A percentile compares a stretch with the other conserved stretches of the same genome.
Conservation (phyloP, 2,888 invertebrate species). For the Coremacera marginata region DNA sequence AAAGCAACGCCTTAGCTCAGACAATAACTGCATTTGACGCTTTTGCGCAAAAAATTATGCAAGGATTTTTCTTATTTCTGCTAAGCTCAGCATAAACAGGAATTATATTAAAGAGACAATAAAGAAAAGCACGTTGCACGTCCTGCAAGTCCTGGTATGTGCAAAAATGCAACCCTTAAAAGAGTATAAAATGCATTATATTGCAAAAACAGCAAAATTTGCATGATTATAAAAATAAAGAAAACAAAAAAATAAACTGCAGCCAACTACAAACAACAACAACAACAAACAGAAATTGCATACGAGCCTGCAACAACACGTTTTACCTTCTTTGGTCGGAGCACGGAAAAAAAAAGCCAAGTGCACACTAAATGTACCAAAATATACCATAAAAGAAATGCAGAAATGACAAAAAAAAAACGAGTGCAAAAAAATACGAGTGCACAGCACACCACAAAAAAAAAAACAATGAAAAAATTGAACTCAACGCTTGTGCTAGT, state of each 20-base stretch:
- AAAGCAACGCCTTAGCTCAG: neutral
- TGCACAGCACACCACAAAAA: neutral
- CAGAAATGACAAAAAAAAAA: neutral
- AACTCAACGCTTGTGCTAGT: neutral
- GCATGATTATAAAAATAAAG: neutral
- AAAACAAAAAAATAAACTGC: too few species aligned
- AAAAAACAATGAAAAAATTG: neutral
- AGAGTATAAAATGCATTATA: too few species aligned
- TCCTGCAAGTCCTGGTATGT: too few species aligned
- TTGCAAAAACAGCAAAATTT: too few species aligned
- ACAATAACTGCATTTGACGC: constrained; percentile 12
- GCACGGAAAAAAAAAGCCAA: neutral
- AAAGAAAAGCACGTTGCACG: neutral
- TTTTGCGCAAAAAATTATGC: neutral
- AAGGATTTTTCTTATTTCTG: neutral
- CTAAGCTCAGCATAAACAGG: neutral
- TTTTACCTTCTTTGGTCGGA: neutral
- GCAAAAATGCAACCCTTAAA: constrained; percentile 4
- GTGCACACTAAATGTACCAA: neutral
- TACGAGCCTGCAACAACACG: too few species aligned
- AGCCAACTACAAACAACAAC: too few species aligned
- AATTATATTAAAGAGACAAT: neutral
- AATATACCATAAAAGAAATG: neutral
- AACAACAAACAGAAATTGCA: neutral
- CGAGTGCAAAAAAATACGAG: neutral